Base-by-base conservation (phyloP, 2,888 invertebrate species). In the Lycocerus yunnanus region DNA sequence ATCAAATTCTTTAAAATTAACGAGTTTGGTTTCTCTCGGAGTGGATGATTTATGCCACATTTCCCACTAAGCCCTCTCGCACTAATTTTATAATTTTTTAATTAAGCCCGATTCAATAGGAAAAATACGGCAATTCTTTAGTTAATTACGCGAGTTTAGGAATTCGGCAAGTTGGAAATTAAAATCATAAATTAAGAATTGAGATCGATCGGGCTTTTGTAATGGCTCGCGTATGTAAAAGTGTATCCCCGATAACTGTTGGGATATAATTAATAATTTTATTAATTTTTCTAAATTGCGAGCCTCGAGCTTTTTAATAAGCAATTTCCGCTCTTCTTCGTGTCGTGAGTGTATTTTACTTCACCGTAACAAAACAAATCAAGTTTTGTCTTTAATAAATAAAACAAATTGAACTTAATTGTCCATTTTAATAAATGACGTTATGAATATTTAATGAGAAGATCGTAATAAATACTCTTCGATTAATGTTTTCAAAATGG, bases 101-200 rank as follows among this genome's bases (percentile, higher is more conserved):
- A 27, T 27, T 27, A 27, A 27, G 27, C 27, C 13, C 13, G 13
- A 13, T 27, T 27, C 13, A 27, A 27, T 27, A 27, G 27, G 13
- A 69, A 60, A 67, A 74, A 69, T 69, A 72, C 66, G 67, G 66
- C 72, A 75, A 72, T 75, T 75, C 66, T 72, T 75, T 75, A 68
- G 72, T 72, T 72, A 75, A 75, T 75, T 75, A 66, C 72, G 69
- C 71, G 69, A 75, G 75, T 75, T 75, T 63, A 67, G 69, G 68
- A 75, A 72, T 65, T 72, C 70, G 72, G 10, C 70, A 75, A 72
- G 72, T 72, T 68, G 69, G 70, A 75, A 75, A 75, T 75, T 75
- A 75, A 69, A 75, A 70, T 69, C 72, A 75, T 75, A 75, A 75
- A 75, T 75, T 72, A 75, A 58, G 75, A 72, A 70, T 70, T 68